Evolutionary conservation across 2,888 invertebrate genomes (phyloP).

Genomic region (Brenthis ino): DNA sequence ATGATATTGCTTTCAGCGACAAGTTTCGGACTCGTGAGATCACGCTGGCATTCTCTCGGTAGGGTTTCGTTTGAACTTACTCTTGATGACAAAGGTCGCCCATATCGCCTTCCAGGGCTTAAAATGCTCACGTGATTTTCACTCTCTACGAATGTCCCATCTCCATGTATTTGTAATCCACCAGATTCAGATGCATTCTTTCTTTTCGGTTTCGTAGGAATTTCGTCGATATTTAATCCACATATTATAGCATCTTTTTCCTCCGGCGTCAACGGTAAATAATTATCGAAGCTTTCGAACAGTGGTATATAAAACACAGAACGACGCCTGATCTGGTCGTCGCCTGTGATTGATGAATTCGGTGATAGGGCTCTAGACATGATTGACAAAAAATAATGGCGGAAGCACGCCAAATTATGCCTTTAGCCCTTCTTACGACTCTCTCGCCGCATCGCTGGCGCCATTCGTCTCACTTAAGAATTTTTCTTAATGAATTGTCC

Average conservation of each 20-base stretch:
- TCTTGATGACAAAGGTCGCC: conserved; percentile 71
- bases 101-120: conserved; percentile 66
- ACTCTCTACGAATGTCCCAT: conserved; percentile 74
- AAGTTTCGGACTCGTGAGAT: conserved; percentile 68
- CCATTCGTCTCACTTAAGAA: conserved; percentile 65
- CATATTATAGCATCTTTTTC: conserved; percentile 74
- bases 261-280: conserved; percentile 77
- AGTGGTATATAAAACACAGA: conserved; percentile 90
- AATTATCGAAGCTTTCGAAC: conserved; percentile 83
- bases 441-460: conserved; percentile 62
- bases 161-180: conserved; percentile 61
- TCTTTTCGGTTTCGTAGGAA: conserved; percentile 59
- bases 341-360: conserved; percentile 62
- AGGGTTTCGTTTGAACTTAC: conserved; percentile 74
- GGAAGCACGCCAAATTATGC: conserved; percentile 71
- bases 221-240: conserved; percentile 56
- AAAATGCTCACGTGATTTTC: conserved; percentile 73
- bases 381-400: conserved; percentile 50
- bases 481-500: conserved; percentile 54
- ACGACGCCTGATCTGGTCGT: conserved; percentile 83
- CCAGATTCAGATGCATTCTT: conserved; percentile 59
- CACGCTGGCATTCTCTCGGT: conserved; percentile 66
- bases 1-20: conserved; percentile 64
- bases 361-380: conserved; percentile 71
- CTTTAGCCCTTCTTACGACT: conserved; percentile 53